Evolutionary conservation across 2,797 vertebrate genomes (phyloP), one percentile per base, ranked within the genome.

Genomic region (Chaunax sp.): DNA sequence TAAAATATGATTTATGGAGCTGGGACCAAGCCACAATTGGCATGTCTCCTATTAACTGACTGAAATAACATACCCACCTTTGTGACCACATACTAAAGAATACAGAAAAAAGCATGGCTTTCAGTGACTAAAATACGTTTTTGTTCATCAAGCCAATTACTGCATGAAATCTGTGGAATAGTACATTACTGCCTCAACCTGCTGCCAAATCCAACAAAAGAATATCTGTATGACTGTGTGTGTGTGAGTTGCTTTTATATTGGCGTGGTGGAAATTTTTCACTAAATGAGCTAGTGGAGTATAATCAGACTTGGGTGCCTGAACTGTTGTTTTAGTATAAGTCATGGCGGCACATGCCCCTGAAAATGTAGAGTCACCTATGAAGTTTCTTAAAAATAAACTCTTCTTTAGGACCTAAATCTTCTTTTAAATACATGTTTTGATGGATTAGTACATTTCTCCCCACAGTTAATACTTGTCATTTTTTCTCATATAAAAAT

Each of bases 331-430:
- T 56, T 69, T 78, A 74, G 57, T 49, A 59, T 58, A 67, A 78
- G 40, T 73, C 75, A 80, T 0, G 2, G 45, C 25, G 30, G 72
- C 61, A 20, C 41, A 68, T 57, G 12, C 43, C 11, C 54, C 18
- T 19, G 54, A 40, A 72, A 72, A 75, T 62, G 38, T 59, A 63
- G 22, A 72, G 38, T 64, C 46, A 16, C 45, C 38, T 22, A 70
- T 77, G 81, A 46, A 72, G 47, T 78, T 53, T 72, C 51, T 68
- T 72, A 49, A 75, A 85, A 85, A 82, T 84, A 84, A 80, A 55
- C 44, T 54, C 23, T 74, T 25, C 35, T 74, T 37, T 22, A 63
- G 30, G 20, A 74, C 64, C 52, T 51, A 58, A 75, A 74, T 72
- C 25, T 71, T 61, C 40, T 69, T 71, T 75, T 69, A 61, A 66